Evolutionary conservation across 1,140 invertebrate genomes (phyloP), one percentile per base, ranked within the genome.

Genomic region (Aphaenogaster rudis): DNA sequence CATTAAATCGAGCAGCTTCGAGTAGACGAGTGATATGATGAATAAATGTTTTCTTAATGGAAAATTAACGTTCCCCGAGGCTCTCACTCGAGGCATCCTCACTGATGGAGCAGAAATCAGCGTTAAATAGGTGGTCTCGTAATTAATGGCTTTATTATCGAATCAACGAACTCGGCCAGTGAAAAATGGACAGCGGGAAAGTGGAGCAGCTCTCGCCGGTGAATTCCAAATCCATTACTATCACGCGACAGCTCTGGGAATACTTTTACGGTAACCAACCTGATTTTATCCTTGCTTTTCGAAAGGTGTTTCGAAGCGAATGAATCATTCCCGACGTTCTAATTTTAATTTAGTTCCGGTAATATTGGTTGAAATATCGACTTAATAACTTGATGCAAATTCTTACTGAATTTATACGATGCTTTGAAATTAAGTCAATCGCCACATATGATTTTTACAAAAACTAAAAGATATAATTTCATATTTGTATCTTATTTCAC

Each of bases 61-160:
- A 86, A 88, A 89, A 90, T 92, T 90, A 86, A 72, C 91, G 86
- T 87, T 91, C 66, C 61, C 52, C 33, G 63, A 64, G 76, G 39
- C 66, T 71, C 63, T 86, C 28, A 28, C 0, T 86, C 54, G 48
- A 67, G 59, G 64, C 67, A 86, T 78, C 52, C n/a, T 82, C 69
- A 52, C 50, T 67, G 67, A 76, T 39, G 72, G 52, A 36, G 61
- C 36, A 28, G 36, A 72, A 66, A 80, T 52, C 87, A 76, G 66
- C 59, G 82, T 85, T 92, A 91, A 92, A 92, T 88, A 90, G 87
- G 42, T 86, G 71, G 33, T 33, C 67, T 63, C 28, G 72, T 92
- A 93, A 92, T 90, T 92, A 90, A 93, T 94, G 91, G 88, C 67
- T 92, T 89, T 88, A 88, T 91, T 81, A 91, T 92, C 84, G 89